Conservation (phyloP, 1,140 invertebrate species). For the Thaumetopoea pityocampa region DNA sequence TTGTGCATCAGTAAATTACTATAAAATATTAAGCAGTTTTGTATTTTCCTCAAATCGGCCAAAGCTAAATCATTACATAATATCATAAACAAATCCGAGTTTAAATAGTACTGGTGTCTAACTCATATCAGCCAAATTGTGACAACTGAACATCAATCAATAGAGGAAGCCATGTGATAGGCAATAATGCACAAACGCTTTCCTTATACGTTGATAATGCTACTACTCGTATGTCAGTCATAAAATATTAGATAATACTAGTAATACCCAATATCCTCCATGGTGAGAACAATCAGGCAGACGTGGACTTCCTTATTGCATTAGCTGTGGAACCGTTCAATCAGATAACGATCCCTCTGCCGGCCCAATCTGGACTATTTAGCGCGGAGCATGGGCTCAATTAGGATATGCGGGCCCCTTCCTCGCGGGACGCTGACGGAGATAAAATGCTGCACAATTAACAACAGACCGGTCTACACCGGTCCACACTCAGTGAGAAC, state of each 20-base stretch:
- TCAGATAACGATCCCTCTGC: constrained; percentile 59
- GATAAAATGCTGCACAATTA: constrained; percentile 14
- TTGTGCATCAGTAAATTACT: too few species aligned
- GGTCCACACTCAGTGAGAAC: too few species aligned
- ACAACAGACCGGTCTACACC: not conserved
- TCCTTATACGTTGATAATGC: too few species aligned
- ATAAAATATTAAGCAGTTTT: too few species aligned
- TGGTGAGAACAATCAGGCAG: constrained; percentile 32
- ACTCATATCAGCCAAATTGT: too few species aligned
- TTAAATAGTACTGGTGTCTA: too few species aligned
- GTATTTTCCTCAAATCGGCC: too few species aligned
- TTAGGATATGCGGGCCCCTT: constrained; percentile 73
- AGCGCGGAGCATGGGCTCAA: constrained; percentile 67
- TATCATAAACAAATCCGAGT: too few species aligned
- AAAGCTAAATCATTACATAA: too few species aligned
- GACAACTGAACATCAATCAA: too few species aligned
- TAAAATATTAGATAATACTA: constrained; percentile 27
- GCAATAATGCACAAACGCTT: too few species aligned
- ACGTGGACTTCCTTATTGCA: constrained; percentile 67
- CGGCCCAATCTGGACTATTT: constrained; percentile 69
- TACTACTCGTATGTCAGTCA: constrained; percentile 8
- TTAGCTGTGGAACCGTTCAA: constrained; percentile 54
- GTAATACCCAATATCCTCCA: constrained; percentile 45
- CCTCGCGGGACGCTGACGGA: constrained; percentile 25
- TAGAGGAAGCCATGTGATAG: too few species aligned